Conservation (phyloP, 2,113 vertebrate species). For the Poecile atricapillus region DNA sequence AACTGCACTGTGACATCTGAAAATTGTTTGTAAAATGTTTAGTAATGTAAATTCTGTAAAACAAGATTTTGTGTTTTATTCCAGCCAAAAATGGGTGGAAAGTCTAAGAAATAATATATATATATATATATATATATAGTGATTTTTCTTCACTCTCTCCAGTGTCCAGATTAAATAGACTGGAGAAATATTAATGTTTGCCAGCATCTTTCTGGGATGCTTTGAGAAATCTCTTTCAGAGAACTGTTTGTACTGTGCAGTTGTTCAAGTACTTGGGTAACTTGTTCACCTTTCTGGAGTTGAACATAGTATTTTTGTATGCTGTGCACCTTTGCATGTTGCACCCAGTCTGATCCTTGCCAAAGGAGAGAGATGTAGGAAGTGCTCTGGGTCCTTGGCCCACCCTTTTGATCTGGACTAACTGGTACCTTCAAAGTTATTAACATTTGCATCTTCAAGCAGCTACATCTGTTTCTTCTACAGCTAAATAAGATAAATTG, state of each 20-base stretch:
- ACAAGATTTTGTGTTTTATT: not conserved
- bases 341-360: not conserved
- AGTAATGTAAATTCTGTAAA: conserved; percentile 12
- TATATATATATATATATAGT: not conserved
- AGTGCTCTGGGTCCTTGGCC: not conserved
- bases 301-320: not conserved
- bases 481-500: not conserved
- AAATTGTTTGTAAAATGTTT: conserved; percentile 7
- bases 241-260: not conserved
- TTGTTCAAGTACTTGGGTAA: not conserved
- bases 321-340: not conserved
- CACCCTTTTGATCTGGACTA: not conserved
- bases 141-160: not conserved
- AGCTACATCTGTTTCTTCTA: not conserved
- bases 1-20: not conserved
- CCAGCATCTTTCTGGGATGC: not conserved
- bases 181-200: not conserved
- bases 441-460: not conserved
- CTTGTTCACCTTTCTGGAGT: not conserved
- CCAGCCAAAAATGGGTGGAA: not conserved
- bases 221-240: not conserved
- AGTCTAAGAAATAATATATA: not conserved
- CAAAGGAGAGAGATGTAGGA: not conserved
- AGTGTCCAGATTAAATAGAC: not conserved
- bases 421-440: not conserved